A percentile compares a stretch with the other conserved stretches of the same genome.
These are phyloP conservation scores for Nematolebias whitei DNA, from an alignment of 2,113 vertebrate species.

Conservation along the genomic window DNA sequence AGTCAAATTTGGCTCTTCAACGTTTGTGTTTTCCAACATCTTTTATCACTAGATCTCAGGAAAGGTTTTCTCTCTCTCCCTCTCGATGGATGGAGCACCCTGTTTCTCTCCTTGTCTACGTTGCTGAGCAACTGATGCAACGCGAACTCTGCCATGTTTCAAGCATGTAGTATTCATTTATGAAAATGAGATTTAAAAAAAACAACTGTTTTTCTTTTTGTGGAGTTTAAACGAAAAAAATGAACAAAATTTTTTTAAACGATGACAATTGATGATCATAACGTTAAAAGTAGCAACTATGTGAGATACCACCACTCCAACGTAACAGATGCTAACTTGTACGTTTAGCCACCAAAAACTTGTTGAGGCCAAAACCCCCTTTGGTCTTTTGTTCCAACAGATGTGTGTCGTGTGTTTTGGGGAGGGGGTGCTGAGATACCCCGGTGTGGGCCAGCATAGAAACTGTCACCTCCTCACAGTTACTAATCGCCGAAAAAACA, in stretches of 20 bases:
- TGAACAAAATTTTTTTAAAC: constrained; percentile 28
- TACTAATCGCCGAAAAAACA: constrained; percentile 68
- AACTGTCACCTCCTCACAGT: constrained; percentile 64
- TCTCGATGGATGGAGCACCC: constrained; percentile 36
- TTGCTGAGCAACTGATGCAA: constrained; percentile 70
- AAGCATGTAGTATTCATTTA: constrained; percentile 86
- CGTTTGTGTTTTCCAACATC: constrained; percentile 44
- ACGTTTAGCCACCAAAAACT: constrained; percentile 72
- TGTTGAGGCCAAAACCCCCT: constrained; percentile 64
- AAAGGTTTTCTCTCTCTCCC: constrained; percentile 50
- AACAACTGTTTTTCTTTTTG: constrained; percentile 74
- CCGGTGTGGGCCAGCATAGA: constrained; percentile 52
- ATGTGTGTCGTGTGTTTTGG: constrained; percentile 70
- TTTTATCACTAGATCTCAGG: constrained; percentile 29
- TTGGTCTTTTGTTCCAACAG: constrained; percentile 67
- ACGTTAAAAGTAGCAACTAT: constrained; percentile 75
- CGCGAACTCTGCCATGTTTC: constrained; percentile 80
- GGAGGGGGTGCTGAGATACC: constrained; percentile 36
- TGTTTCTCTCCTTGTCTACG: constrained; percentile 71
- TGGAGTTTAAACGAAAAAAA: constrained; percentile 72
- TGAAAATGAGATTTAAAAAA: constrained; percentile 75
- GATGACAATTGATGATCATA: constrained; percentile 57
- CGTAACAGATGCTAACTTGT: constrained; percentile 67
- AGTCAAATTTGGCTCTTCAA: constrained; percentile 50
- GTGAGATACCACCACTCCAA: constrained; percentile 65